A percentile compares a stretch with the other conserved stretches of the same genome.
Conservation (phyloP, 2,797 vertebrate species). For the Pseudocheirus occidentalis region DNA sequence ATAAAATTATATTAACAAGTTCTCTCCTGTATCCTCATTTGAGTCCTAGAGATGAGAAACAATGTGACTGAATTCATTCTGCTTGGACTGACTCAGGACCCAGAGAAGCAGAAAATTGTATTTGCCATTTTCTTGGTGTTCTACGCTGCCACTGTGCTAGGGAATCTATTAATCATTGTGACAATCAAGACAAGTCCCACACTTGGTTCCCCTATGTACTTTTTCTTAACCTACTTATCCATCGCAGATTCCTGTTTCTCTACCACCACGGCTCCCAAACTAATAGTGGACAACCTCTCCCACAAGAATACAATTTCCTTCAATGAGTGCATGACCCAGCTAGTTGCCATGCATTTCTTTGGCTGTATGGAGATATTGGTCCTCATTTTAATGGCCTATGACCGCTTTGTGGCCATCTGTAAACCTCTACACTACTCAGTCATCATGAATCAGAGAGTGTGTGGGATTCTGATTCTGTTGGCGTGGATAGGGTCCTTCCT, state of each 20-base stretch:
- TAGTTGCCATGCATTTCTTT: conserved; percentile 6
- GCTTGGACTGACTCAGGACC: conserved; percentile 48
- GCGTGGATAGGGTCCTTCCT: not conserved
- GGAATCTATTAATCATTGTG: conserved; percentile 74
- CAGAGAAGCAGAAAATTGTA: not conserved
- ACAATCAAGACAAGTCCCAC: conserved; percentile 61
- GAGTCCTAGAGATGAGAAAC: not conserved
- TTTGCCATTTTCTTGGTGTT: conserved; percentile 57
- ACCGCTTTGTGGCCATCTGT: conserved; percentile 78
- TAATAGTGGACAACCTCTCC: not conserved
- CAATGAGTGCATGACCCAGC: not conserved
- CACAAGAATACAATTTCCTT: not conserved
- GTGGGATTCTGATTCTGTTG: not conserved
- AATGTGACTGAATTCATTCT: conserved; percentile 66
- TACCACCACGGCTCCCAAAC: conserved; percentile 54
- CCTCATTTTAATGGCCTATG: conserved; percentile 68
- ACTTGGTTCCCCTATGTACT: conserved; percentile 57
- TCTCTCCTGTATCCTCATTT: not conserved
- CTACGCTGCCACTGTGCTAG: conserved; percentile 67
- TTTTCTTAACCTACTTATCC: conserved; percentile 65
- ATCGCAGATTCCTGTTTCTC: conserved; percentile 66
- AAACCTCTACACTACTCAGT: conserved; percentile 56
- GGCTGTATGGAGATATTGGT: conserved; percentile 19
- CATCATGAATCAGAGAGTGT: conserved; percentile 22
- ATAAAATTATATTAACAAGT: not conserved